Evolutionary conservation across 2,888 invertebrate genomes (phyloP).

Genomic region (Diaperis boleti): DNA sequence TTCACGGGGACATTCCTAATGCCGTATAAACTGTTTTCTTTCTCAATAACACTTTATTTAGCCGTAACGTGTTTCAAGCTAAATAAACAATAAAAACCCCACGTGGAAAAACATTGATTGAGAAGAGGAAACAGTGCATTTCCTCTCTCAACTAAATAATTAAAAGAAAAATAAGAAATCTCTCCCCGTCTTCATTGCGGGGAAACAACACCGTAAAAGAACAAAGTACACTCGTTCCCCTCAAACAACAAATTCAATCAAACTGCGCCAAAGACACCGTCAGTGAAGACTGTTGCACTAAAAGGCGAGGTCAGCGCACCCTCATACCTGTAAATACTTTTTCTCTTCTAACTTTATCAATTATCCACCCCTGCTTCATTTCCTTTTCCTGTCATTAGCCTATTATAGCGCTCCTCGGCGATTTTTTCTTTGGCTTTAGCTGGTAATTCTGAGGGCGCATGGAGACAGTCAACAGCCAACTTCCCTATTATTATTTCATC

Average conservation of each 20-base stretch:
- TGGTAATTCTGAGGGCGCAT: slow-evolving; percentile 29
- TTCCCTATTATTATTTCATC: slow-evolving; percentile 5
- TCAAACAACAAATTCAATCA: slow-evolving; percentile 39
- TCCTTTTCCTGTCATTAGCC: slow-evolving; percentile 49
- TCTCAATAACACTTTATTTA: slow-evolving; percentile 36
- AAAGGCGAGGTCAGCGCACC: slow-evolving; percentile 28
- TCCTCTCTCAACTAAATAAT: slow-evolving; percentile 28
- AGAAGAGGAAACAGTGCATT: background rate
- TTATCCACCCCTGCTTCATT: slow-evolving; percentile 47
- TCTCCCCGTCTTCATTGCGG: background rate
- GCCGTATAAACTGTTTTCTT: slow-evolving; percentile 41
- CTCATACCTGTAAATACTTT: slow-evolving; percentile 47
- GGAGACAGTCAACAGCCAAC: slow-evolving; percentile 4
- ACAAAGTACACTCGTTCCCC: slow-evolving; percentile 5
- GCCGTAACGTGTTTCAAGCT: slow-evolving; percentile 29
- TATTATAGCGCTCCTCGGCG: slow-evolving; percentile 40
- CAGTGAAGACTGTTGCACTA: slow-evolving; percentile 35
- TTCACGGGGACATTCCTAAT: slow-evolving; percentile 36
- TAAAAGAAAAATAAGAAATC: slow-evolving; percentile 36
- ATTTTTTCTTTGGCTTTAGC: slow-evolving; percentile 23
- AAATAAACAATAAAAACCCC: slow-evolving; percentile 37
- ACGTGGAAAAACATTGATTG: slow-evolving; percentile 40
- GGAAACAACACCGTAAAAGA: too few species aligned
- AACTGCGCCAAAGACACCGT: slow-evolving; percentile 37
- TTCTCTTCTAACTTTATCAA: slow-evolving; percentile 48